Evolutionary conservation across 2,797 vertebrate species (phyloP).

Genomic region (Atherinosoma microstoma): DNA sequence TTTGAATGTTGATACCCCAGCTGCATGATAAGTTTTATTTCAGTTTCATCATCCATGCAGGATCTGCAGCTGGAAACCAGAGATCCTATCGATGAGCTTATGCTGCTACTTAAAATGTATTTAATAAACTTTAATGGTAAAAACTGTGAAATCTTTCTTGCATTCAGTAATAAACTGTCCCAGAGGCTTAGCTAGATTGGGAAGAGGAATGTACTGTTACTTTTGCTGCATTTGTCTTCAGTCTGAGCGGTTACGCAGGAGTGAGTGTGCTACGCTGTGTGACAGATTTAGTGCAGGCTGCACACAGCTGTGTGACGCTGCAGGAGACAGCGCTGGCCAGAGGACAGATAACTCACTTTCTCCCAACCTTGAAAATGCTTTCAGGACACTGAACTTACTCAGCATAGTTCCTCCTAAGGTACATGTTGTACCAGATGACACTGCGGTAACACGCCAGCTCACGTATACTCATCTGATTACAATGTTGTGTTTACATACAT

Average conservation of each 20-base stretch:
- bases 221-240: constrained; percentile 20
- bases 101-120: not conserved
- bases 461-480: constrained; percentile 30
- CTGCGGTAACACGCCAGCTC: constrained; percentile 30
- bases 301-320: constrained; percentile 35
- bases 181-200: not conserved
- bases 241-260: constrained; percentile 8
- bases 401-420: constrained; percentile 15
- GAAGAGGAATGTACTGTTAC: not conserved
- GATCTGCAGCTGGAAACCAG: not conserved
- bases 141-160: not conserved
- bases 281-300: constrained; percentile 31
- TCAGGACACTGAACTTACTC: constrained; percentile 23
- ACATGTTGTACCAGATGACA: constrained; percentile 51
- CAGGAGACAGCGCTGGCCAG: not conserved
- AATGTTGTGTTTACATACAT: constrained; percentile 9
- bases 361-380: constrained; percentile 15
- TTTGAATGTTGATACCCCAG: constrained; percentile 6
- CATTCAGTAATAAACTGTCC: not conserved
- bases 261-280: constrained; percentile 21
- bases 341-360: constrained; percentile 36
- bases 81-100: constrained; percentile 7
- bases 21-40: constrained; percentile 27
- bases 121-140: not conserved
- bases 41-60: constrained; percentile 18